These are phyloP conservation scores for Philopotamus ludificatus DNA, from an alignment of 1,140 invertebrate genomes.

Conservation along the genomic window DNA sequence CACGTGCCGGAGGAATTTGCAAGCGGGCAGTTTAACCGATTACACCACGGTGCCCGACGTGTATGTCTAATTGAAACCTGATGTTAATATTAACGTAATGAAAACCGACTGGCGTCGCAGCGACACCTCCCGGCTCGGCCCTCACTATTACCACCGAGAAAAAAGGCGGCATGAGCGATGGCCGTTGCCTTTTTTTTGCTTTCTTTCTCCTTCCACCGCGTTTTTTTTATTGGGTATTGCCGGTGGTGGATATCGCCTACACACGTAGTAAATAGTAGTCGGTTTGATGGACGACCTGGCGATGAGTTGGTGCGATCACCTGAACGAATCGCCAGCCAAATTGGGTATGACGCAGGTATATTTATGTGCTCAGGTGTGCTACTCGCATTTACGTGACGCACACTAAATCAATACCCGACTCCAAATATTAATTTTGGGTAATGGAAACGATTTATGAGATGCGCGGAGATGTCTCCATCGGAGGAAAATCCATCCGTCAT, in stretches of 20 bases:
- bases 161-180: constrained; percentile 9
- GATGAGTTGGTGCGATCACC: constrained; percentile 38
- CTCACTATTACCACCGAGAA: background rate
- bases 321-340: constrained; percentile 40
- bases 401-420: background rate
- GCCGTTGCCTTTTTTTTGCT: constrained; percentile 10
- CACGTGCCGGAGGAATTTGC: too few relatives aligned
- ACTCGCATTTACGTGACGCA: background rate
- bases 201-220: constrained; percentile 5
- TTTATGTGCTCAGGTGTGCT: constrained; percentile 23
- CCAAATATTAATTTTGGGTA: background rate
- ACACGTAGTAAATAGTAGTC: constrained; percentile 31
- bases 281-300: constrained; percentile 35
- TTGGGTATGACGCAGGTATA: constrained; percentile 35
- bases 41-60: background rate
- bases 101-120: background rate
- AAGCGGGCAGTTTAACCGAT: background rate
- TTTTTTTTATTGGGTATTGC: constrained; percentile 6
- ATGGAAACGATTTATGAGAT: background rate
- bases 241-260: constrained; percentile 28
- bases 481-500: too few relatives aligned
- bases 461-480: too few relatives aligned
- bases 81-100: background rate
- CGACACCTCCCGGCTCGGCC: background rate
- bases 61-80: background rate